Evolutionary conservation across 2,113 vertebrate genomes (phyloP), one percentile per base, ranked within the genome.

Genomic region (Scalopus aquaticus): DNA sequence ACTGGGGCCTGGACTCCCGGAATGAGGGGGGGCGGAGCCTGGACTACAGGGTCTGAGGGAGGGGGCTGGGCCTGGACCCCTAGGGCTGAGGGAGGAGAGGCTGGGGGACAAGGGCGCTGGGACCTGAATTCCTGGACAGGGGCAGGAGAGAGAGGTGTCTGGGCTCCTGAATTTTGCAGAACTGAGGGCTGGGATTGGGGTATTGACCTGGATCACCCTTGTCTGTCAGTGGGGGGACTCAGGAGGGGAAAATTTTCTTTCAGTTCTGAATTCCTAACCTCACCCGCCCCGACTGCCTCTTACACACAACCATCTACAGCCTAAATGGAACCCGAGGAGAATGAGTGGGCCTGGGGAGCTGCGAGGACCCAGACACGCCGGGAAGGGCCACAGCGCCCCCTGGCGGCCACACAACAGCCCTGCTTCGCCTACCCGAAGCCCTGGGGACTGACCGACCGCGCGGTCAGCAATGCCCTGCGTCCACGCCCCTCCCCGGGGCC

Each of bases 341-440:
- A 65, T 15, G 49, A 51, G 49, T 16, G 2, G 15, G 49, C 49
- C 15, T 16, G 49, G n/a, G n/a, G n/a, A n/a, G 49, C 5, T 51
- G 49, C 49, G 16, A 2, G 7, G 10, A 19, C 35, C 73, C 42
- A 30, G 91, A 86, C 72, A 35, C 3, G 12, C 22, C 6, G 62
- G 70, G 74, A 74, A 69, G 74, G 88, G 17, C 39, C 70, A 87
- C 69, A 89, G 7, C n/a, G 70, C 54, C 96, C 74, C 58, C 95
- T 96, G 70, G 94, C 15, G 94, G 79, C 69, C 64, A 67, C 35
- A 44, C 51, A 37, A 0, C 58, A 51, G 28, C 12, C 30, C 32
- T 9, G 39, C n/a, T 39, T 51, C 20, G 74, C 32, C 11, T 35
- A 0, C 42, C 42, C 85, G 39, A 84, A 72, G 76, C 9, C 65